These are phyloP conservation scores for Ataeniobius toweri DNA, from an alignment of 2,797 vertebrate genomes.

Conservation along the genomic window DNA sequence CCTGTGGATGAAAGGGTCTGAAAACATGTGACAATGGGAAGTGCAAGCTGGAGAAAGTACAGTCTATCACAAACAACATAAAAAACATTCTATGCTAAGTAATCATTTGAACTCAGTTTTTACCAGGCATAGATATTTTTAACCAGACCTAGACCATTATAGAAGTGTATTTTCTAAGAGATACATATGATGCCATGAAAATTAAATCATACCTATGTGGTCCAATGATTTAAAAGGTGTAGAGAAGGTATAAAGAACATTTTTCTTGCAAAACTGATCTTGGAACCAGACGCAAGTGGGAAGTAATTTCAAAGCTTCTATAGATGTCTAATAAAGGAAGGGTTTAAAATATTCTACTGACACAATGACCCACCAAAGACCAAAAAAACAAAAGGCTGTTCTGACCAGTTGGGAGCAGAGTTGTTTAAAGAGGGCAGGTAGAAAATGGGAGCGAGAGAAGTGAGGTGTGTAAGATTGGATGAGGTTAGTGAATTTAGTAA, in stretches of 20 bases:
- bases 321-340: not conserved
- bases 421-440: slow-evolving; percentile 17
- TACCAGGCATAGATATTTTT: not conserved
- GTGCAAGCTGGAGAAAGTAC: not conserved
- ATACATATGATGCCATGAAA: not conserved
- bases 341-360: slow-evolving; percentile 5
- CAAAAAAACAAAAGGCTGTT: slow-evolving; percentile 8
- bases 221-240: not conserved
- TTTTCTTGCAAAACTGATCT: not conserved
- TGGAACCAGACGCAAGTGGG: not conserved
- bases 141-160: not conserved
- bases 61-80: not conserved
- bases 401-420: slow-evolving; percentile 14
- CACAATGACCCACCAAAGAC: not conserved
- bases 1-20: not conserved
- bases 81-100: not conserved
- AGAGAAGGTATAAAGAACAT: not conserved
- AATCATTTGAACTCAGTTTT: not conserved
- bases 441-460: slow-evolving; percentile 4
- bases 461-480: slow-evolving; percentile 10
- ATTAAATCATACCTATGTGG: not conserved
- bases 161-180: not conserved
- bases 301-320: slow-evolving; percentile 18
- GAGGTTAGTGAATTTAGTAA: slow-evolving; percentile 26
- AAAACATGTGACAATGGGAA: not conserved